phyloP scores from a whole-genome alignment of 2,113 vertebrate genomes.

The Python bivittatus region DNA sequence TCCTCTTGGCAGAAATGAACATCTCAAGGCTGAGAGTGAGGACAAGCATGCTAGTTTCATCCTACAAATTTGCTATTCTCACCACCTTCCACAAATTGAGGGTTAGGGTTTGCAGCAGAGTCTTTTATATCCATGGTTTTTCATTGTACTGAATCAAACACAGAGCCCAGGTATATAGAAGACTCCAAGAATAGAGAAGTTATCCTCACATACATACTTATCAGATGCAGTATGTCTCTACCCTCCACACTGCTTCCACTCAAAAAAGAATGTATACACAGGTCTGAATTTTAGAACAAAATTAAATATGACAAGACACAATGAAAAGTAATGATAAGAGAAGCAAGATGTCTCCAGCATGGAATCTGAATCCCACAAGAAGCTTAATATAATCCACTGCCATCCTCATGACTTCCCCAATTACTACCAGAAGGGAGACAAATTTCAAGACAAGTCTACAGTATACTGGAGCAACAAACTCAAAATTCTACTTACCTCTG shows the following conservation, averaged over 20 bases:
- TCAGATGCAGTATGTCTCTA: neutral
- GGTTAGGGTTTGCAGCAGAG: neutral
- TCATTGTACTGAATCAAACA: neutral
- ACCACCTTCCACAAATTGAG: neutral
- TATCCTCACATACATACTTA: neutral
- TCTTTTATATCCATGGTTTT: neutral
- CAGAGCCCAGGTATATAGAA: neutral
- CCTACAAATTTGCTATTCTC: neutral
- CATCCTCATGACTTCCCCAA: neutral
- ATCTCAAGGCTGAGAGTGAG: neutral
- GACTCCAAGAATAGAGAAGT: neutral
- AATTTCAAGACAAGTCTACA: rapidly evolving
- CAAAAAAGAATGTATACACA: neutral
- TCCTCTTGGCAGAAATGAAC: neutral
- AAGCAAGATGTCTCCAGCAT: neutral
- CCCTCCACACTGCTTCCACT: neutral
- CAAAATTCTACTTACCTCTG: slow-evolving; percentile 37
- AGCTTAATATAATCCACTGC: neutral
- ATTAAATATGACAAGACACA: neutral
- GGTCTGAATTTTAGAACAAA: neutral
- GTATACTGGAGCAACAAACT: neutral
- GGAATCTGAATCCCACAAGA: neutral
- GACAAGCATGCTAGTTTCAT: neutral
- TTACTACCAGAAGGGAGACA: neutral
- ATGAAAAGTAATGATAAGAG: neutral